phyloP scores from a whole-genome alignment of 1,140 invertebrate genomes.

The Lutraria rhynchaena region DNA sequence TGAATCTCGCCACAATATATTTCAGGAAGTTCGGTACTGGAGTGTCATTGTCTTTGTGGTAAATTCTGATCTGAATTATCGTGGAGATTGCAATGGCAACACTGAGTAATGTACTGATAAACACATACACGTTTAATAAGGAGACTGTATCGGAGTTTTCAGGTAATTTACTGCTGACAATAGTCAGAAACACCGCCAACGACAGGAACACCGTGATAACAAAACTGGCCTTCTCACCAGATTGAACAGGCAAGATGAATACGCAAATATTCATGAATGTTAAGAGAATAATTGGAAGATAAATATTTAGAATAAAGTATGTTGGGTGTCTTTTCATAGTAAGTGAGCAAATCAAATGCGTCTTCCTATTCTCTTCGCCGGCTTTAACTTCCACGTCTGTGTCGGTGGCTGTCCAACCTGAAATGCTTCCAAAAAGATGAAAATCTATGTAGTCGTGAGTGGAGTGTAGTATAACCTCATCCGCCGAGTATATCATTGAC shows the following conservation, averaged over 20 bases:
- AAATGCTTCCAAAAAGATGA: background rate
- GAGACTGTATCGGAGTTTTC: conserved; percentile 85
- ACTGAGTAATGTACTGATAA: conserved; percentile 83
- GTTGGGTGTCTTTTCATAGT: too few relatives aligned
- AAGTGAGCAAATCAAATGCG: too few relatives aligned
- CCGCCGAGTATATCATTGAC: background rate
- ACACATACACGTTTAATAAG: conserved; percentile 82
- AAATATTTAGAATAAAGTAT: too few relatives aligned
- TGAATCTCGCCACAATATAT: background rate
- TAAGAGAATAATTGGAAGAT: conserved; percentile 85
- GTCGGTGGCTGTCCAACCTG: conserved; percentile 23
- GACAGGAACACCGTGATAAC: conserved; percentile 85
- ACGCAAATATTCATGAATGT: conserved; percentile 84
- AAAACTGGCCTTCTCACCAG: conserved; percentile 85
- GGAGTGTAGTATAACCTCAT: conserved; percentile 13
- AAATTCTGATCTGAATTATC: conserved; percentile 31
- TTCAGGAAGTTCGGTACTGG: background rate
- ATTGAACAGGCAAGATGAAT: conserved; percentile 85
- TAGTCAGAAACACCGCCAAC: conserved; percentile 85
- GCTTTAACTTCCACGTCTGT: too few relatives aligned
- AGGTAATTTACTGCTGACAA: conserved; percentile 85
- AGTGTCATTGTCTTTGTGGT: background rate
- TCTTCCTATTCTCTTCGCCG: background rate
- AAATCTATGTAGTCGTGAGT: conserved; percentile 19
- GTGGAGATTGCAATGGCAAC: conserved; percentile 4